Base-by-base conservation (phyloP, 2,888 invertebrate genomes). In the Thereva unica region DNA sequence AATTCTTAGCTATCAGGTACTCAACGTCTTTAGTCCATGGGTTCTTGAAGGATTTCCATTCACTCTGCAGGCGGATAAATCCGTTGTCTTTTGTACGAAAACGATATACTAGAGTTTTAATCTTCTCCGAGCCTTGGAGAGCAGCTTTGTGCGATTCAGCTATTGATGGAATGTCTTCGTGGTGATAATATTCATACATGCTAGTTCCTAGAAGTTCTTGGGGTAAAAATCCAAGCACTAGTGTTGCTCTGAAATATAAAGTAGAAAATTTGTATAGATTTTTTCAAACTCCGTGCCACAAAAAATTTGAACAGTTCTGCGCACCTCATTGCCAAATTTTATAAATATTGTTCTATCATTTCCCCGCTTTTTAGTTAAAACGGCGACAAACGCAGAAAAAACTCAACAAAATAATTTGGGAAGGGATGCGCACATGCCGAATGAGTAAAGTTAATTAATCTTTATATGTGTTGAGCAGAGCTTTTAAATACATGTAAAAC, bases 11-110 rank as follows among this genome's bases (percentile, higher is more conserved):
- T 71, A 95, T 90, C 71, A 96, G 84, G 77, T 91, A 93, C 76
- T 97, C 96, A 69, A 94, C 89, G 76, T 96, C 96, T 81, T 94
- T 94, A 1, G 95, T 96, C 95, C 95, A 96, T 0, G 97, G 97
- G 82, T 96, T 96, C 74, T 87, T 87, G 78, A 97, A 95, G 0
- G 92, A 89, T 73, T 90, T 93, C 89, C 93, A 93, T 76, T 90
- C 90, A 69, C 93, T 94, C 75, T 90, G 89, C 10, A 96, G 80
- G 63, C 86, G 85, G 41, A 82, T 75, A 74, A 87, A 90, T 3
- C 85, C 83, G 61, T 91, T 91, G 74, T 90, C 89, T 80, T 93
- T 93, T 50, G 87, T 87, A 67, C 92, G 85, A 82, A 95, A 93
- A 71, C 89, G 84, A 80, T 93, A 94, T 0, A 89, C 83, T 76